Evolutionary conservation across 2,797 vertebrate genomes (phyloP).

Genomic region (Argentina silus): DNA sequence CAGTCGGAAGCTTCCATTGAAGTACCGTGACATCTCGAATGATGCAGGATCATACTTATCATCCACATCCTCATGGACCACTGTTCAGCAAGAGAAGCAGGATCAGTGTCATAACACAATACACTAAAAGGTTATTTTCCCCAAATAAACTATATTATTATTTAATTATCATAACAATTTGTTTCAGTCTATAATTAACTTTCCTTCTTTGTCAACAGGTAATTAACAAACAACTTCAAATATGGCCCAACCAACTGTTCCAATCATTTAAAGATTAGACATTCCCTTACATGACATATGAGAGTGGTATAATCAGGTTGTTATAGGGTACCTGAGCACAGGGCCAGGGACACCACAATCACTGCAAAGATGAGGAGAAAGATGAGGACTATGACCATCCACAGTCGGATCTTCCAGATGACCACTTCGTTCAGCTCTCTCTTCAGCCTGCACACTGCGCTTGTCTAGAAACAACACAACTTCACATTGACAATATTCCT

Average conservation of each 20-base stretch:
- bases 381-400: slow-evolving; percentile 61
- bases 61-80: slow-evolving; percentile 59
- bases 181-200: background rate
- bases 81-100: slow-evolving; percentile 49
- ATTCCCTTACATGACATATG: too few species aligned
- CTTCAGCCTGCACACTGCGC: background rate
- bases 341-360: slow-evolving; percentile 29
- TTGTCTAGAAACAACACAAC: slow-evolving; percentile 20
- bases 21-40: slow-evolving; percentile 59
- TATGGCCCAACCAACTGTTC: too few species aligned
- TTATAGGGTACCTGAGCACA: slow-evolving; percentile 63
- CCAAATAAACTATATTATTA: too few species aligned
- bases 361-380: slow-evolving; percentile 31
- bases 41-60: slow-evolving; percentile 61
- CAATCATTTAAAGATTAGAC: too few species aligned
- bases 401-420: slow-evolving; percentile 48
- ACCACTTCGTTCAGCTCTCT: slow-evolving; percentile 40
- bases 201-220: background rate
- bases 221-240: too few species aligned
- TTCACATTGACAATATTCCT: background rate
- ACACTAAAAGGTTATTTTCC: background rate
- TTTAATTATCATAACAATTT: background rate
- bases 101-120: background rate
- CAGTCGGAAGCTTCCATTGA: slow-evolving; percentile 68
- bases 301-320: too few species aligned